Conservation (phyloP, 35 echinoderm and acorn worm species). For the Ptychodera flava region DNA sequence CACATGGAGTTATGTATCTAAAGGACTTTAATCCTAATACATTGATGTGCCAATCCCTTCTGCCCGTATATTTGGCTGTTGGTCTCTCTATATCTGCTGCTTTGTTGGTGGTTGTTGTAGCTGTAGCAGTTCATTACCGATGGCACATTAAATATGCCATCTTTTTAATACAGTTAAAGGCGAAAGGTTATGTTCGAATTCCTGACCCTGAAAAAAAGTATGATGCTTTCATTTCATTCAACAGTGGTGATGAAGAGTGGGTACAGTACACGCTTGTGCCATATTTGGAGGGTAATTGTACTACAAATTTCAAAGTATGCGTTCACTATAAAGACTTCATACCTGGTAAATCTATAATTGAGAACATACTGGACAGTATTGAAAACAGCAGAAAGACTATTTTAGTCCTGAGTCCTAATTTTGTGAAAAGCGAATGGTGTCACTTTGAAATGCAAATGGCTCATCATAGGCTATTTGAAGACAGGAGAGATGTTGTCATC, state of each 20-base stretch:
- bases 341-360: background rate
- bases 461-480: background rate
- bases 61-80: background rate
- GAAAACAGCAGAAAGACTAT: background rate
- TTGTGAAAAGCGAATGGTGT: background rate
- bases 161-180: background rate
- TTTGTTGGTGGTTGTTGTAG: background rate
- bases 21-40: background rate
- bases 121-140: background rate
- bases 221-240: background rate
- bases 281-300: background rate
- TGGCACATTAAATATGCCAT: background rate
- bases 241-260: background rate
- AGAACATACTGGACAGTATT: background rate
- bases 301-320: background rate
- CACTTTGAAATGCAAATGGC: background rate
- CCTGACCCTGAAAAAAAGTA: background rate
- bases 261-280: background rate
- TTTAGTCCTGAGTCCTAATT: background rate
- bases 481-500: background rate
- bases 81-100: background rate
- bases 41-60: background rate
- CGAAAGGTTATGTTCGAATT: background rate
- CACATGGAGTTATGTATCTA: too few species aligned
- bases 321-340: background rate